phyloP scores from a whole-genome alignment of 2,113 vertebrate species.

The Saimiri boliviensis region DNA sequence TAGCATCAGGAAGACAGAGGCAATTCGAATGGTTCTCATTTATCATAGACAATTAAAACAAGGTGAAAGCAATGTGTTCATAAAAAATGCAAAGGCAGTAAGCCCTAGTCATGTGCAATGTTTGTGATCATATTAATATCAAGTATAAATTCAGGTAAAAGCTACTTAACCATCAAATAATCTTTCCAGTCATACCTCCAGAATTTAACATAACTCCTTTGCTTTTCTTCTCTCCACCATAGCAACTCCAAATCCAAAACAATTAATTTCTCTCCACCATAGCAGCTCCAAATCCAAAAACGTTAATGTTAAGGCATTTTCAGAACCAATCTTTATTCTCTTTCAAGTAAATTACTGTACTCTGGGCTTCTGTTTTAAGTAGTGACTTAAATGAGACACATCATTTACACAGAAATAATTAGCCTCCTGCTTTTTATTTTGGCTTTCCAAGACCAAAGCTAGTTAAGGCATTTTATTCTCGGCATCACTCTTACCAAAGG shows the following conservation, averaged over 20 bases:
- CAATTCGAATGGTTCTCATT: neutral
- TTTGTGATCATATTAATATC: neutral
- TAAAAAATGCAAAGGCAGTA: neutral
- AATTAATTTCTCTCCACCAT: too few relatives aligned
- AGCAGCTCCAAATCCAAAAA: neutral
- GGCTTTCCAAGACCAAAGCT: neutral
- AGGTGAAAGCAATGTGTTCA: neutral
- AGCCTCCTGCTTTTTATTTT: neutral
- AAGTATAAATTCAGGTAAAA: neutral
- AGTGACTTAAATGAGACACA: neutral
- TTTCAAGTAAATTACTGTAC: neutral
- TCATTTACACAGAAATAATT: neutral
- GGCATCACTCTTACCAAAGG: rapidly evolving
- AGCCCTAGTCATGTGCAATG: neutral
- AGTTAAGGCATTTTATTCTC: neutral
- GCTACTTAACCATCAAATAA: neutral
- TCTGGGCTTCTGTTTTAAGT: neutral
- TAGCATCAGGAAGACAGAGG: neutral
- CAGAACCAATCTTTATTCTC: neutral
- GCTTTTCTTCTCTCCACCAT: neutral
- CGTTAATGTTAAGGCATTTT: neutral
- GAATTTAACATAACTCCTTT: neutral
- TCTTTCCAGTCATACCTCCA: neutral
- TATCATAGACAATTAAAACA: neutral
- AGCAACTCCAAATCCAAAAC: neutral